phyloP scores from a whole-genome alignment of 2,113 vertebrate species.

The Chionomys nivalis region DNA sequence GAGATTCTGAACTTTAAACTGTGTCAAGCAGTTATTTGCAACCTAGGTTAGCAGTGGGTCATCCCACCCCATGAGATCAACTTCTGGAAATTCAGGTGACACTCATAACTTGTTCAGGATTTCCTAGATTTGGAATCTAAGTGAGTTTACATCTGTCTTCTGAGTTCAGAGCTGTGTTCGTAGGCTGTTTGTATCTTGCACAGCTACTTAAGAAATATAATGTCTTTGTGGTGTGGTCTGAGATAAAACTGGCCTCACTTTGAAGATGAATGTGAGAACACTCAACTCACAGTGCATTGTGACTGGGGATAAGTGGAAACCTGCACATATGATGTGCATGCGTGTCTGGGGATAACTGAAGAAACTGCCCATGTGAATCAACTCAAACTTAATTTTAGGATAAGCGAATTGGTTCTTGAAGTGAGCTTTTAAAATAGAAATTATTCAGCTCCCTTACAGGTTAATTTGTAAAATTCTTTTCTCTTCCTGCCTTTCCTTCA shows the following conservation, averaged over 20 bases:
- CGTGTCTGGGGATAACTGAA: not conserved
- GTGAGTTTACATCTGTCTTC: not conserved
- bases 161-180: not conserved
- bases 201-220: not conserved
- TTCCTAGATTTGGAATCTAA: constrained; percentile 18
- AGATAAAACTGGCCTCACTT: not conserved
- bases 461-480: constrained; percentile 14
- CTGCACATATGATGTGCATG: not conserved
- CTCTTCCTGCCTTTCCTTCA: constrained; percentile 53
- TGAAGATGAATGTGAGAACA: not conserved
- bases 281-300: not conserved
- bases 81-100: constrained; percentile 5
- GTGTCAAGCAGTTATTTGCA: not conserved
- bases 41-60: too few relatives aligned
- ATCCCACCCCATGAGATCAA: not conserved
- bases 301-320: too few relatives aligned
- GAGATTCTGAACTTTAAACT: not conserved
- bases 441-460: not conserved
- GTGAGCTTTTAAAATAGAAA: constrained; percentile 1
- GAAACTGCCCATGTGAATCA: not conserved
- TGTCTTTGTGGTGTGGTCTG: not conserved
- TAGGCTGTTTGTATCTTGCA: not conserved
- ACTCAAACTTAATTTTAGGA: constrained; percentile 16
- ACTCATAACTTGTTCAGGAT: not conserved
- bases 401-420: constrained; percentile 8